A percentile compares a stretch with the other conserved stretches of the same genome.
Conservation (phyloP, 1,140 invertebrate species). For the Anadara kagoshimensis region DNA sequence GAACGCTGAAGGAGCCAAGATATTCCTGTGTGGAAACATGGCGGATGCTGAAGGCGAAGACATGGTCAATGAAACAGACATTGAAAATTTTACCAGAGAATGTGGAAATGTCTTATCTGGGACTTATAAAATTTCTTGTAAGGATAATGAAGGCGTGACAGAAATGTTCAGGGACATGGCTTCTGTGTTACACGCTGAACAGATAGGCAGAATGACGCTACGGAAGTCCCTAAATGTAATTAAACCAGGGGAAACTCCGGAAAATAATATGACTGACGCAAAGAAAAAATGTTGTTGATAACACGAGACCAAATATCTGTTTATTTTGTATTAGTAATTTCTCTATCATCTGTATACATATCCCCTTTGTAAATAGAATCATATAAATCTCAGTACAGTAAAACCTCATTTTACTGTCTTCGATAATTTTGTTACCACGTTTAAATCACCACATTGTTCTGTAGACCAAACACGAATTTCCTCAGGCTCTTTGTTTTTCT, state of each 20-base stretch:
- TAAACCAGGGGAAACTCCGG: constrained; percentile 59
- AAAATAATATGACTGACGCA: constrained; percentile 32
- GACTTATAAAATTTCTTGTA: constrained; percentile 93
- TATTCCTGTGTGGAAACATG: constrained; percentile 67
- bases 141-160: constrained; percentile 88
- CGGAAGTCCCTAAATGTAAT: constrained; percentile 58
- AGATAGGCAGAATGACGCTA: constrained; percentile 61
- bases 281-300: constrained; percentile 54
- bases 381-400: no score
- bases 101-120: constrained; percentile 92
- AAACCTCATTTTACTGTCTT: no score
- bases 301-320: not conserved
- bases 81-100: constrained; percentile 94
- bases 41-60: constrained; percentile 68
- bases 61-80: constrained; percentile 89
- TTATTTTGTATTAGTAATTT: not conserved
- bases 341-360: not conserved
- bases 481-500: no score
- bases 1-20: constrained; percentile 68
- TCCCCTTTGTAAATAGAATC: no score
- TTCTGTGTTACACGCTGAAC: constrained; percentile 68
- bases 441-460: no score
- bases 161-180: constrained; percentile 95
- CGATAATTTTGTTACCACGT: no score
- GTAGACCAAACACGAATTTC: no score